Evolutionary conservation across 2,797 vertebrate genomes (phyloP).

Genomic region (Malacoctenus gilli): DNA sequence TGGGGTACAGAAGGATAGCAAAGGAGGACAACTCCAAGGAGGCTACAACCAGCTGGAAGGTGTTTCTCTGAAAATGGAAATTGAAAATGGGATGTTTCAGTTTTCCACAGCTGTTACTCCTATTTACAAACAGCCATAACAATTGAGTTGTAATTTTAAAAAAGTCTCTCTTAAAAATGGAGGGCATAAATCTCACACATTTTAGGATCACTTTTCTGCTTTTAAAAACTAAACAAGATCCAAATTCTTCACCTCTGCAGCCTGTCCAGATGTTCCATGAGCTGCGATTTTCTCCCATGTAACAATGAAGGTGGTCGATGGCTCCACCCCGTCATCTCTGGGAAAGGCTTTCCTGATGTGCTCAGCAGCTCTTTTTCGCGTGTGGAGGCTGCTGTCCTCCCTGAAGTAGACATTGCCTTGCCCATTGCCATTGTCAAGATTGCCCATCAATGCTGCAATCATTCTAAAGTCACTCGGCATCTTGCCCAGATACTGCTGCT

Average conservation of each 20-base stretch:
- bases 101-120: too few relatives aligned
- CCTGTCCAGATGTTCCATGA: constrained; percentile 44
- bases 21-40: constrained; percentile 81
- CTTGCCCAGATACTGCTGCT: constrained; percentile 82
- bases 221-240: neutral
- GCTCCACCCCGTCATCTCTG: constrained; percentile 64
- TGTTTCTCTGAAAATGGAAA: constrained; percentile 85
- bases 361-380: constrained; percentile 67
- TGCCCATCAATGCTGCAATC: constrained; percentile 86
- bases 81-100: neutral
- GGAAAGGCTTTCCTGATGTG: constrained; percentile 85
- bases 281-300: constrained; percentile 89
- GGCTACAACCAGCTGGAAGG: constrained; percentile 89
- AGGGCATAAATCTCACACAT: too few relatives aligned
- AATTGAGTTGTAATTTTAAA: neutral
- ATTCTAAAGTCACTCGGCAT: constrained; percentile 84
- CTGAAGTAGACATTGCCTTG: constrained; percentile 86
- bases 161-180: too few relatives aligned
- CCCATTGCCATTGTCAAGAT: constrained; percentile 86
- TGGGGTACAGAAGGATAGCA: constrained; percentile 90
- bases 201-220: neutral
- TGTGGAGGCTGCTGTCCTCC: constrained; percentile 78
- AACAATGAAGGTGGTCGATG: constrained; percentile 79
- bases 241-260: constrained; percentile 77
- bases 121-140: neutral